Evolutionary conservation across 2,888 invertebrate genomes (phyloP).

Genomic region (Ptycholaimellus sp.): DNA sequence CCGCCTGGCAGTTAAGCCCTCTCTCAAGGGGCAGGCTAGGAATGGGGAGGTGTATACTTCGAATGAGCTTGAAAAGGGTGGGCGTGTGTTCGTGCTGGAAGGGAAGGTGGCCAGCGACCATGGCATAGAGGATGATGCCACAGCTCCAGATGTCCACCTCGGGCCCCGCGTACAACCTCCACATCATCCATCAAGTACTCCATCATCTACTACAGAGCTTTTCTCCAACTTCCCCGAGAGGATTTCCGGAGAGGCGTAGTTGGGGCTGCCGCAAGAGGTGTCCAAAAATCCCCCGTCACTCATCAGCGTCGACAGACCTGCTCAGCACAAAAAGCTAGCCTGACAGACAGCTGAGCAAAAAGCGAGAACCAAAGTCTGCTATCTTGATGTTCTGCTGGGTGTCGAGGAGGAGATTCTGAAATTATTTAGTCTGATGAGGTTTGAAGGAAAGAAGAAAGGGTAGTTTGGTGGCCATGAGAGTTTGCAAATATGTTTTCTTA

Average conservation of each 20-base stretch:
- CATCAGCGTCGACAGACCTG: constrained; percentile 92
- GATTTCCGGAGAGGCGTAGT: constrained; percentile 91
- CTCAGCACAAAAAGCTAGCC: no score
- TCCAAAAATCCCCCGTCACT: constrained; percentile 88
- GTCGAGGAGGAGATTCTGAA: no score
- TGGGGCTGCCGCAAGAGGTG: constrained; percentile 91
- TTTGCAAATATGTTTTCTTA: no score
- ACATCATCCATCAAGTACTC: no score
- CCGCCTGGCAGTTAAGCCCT: no score
- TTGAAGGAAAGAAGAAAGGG: no score
- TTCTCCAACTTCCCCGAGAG: constrained; percentile 82
- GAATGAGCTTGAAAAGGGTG: constrained; percentile 64
- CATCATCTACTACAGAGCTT: no score
- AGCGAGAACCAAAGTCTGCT: constrained; percentile 51
- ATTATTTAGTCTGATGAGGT: no score
- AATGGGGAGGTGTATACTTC: no score
- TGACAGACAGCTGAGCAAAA: no score
- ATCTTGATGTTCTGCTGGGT: constrained; percentile 95
- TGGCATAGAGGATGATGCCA: constrained; percentile 75
- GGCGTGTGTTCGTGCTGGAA: constrained; percentile 97
- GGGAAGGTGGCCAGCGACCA: constrained; percentile 66
- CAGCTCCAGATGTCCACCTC: constrained; percentile 99
- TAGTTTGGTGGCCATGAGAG: no score
- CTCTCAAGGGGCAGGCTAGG: no score
- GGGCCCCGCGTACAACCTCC: constrained; percentile 67